Percentiles rank a stretch among this genome's conserved stretches.
Evolutionary conservation across 2,797 vertebrate genomes (phyloP).

Genomic region (Novumbra hubbsi): DNA sequence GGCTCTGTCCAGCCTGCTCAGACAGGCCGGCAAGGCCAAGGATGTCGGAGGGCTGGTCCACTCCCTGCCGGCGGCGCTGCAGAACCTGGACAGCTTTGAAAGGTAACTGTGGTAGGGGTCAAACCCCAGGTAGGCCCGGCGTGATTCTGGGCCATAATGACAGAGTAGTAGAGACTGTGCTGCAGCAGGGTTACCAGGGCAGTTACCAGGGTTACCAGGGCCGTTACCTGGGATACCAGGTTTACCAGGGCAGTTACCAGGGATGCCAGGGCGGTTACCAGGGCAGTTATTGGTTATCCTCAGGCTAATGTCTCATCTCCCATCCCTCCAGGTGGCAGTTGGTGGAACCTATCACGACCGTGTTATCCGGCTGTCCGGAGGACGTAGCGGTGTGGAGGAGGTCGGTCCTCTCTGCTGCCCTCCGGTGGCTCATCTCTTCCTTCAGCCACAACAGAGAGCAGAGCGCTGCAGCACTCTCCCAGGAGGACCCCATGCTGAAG

Average conservation of each 20-base stretch:
- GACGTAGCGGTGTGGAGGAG: constrained; percentile 77
- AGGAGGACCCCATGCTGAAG: constrained; percentile 76
- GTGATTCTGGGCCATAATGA: no score
- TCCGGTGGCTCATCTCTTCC: constrained; percentile 73
- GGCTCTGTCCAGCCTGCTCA: constrained; percentile 75
- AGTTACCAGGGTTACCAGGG: no score
- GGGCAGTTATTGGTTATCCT: no score
- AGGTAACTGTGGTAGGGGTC: constrained; percentile 66
- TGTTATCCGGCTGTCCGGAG: constrained; percentile 64
- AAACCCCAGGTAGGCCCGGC: no score
- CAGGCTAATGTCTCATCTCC: not conserved
- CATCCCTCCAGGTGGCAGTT: constrained; percentile 79
- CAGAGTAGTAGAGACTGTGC: no score
- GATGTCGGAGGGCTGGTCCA: constrained; percentile 66
- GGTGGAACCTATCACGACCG: constrained; percentile 77
- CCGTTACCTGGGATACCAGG: no score
- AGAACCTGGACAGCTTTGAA: constrained; percentile 57
- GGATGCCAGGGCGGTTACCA: no score
- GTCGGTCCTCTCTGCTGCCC: constrained; percentile 70
- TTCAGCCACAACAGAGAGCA: constrained; percentile 71
- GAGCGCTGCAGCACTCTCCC: constrained; percentile 43
- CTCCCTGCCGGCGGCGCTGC: constrained; percentile 74
- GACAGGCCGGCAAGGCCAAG: constrained; percentile 55
- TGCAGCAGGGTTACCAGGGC: no score
- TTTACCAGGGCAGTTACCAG: no score